Base-by-base conservation (phyloP, 2,888 invertebrate genomes). In the Lottia gigantea region DNA sequence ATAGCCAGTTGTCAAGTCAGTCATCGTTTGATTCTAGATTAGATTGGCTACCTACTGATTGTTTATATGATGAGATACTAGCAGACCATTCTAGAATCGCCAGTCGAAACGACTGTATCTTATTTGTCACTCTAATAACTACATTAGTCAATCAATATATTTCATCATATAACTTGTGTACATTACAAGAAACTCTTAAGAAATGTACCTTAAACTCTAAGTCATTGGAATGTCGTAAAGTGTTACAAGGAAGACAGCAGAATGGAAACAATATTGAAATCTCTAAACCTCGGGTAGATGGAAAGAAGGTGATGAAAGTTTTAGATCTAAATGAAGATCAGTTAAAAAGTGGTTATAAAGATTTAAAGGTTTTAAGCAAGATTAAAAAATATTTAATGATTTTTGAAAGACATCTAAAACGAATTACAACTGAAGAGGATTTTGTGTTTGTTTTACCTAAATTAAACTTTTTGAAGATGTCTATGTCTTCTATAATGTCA, bases 1-100 rank as follows among this genome's bases (percentile, higher is more conserved):
- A 40, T 40, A 11, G 40, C 40, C 40, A 40, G 40, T 40, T 40
- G 7, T 40, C 40, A 40, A 66, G 47, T 46, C 23, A 19, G 6
- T 68, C 76, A 19, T n/a, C 64, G 47, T 75, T 74, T 3, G 63
- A 70, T 23, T 62, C 46, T 19, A 19, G 62, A 62, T 47, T 47
- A 19, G 64, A 49, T 16, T 61, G 23, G 12, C 12, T 73, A 19
- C 82, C 81, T 1, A 71, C 76, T 55, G 73, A 78, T n/a, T 71
- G 67, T 45, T 67, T 77, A 26, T 83, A 83, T 66, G 72, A 75
- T 1, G 73, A 80, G 61, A 78, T 81, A 23, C 61, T 80, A 2
- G 76, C 70, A 19, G 71, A 25, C 26, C 15, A 40, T 31, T 15
- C 25, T 4, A 25, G 26, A 23, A 64, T 25, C 16, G 64, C 64